Conservation (phyloP, 2,797 vertebrate genomes). For the Furcifer pardalis region DNA sequence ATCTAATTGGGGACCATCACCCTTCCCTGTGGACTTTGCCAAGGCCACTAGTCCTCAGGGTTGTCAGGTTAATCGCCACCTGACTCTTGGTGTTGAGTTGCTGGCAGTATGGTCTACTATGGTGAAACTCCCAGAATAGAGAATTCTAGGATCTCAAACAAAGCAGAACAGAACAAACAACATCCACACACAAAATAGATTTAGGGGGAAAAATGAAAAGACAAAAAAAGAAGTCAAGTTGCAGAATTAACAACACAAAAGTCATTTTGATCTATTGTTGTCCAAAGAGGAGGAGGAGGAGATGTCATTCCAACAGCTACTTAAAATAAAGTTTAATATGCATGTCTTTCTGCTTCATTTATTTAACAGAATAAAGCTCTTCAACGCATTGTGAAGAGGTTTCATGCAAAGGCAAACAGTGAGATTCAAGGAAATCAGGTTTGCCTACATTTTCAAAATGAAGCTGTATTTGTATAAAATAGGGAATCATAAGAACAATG, state of each 20-base stretch:
- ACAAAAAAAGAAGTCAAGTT: slow-evolving; percentile 39
- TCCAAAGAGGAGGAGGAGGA: slow-evolving; percentile 24
- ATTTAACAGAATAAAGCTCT: slow-evolving; percentile 33
- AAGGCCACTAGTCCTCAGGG: too few species aligned
- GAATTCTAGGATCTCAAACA: too few species aligned
- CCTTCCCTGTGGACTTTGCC: too few species aligned
- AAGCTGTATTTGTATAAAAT: not conserved
- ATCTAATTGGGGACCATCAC: too few species aligned
- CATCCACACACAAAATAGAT: slow-evolving; percentile 4
- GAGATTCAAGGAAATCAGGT: not conserved
- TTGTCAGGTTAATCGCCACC: too few species aligned
- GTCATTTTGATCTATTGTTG: slow-evolving; percentile 32
- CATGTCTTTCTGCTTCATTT: slow-evolving; percentile 15
- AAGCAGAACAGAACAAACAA: too few species aligned
- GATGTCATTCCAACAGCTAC: slow-evolving; percentile 32
- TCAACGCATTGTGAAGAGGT: not conserved
- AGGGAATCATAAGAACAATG: not conserved
- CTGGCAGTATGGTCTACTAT: too few species aligned
- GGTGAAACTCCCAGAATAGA: too few species aligned
- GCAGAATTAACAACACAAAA: slow-evolving; percentile 47
- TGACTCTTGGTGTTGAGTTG: too few species aligned
- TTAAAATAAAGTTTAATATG: slow-evolving; percentile 41
- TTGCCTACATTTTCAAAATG: not conserved
- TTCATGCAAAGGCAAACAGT: slow-evolving; percentile 7
- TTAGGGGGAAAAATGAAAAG: slow-evolving; percentile 35